Base-by-base conservation (phyloP, 1,140 invertebrate genomes). In the Bombus waltoni region DNA sequence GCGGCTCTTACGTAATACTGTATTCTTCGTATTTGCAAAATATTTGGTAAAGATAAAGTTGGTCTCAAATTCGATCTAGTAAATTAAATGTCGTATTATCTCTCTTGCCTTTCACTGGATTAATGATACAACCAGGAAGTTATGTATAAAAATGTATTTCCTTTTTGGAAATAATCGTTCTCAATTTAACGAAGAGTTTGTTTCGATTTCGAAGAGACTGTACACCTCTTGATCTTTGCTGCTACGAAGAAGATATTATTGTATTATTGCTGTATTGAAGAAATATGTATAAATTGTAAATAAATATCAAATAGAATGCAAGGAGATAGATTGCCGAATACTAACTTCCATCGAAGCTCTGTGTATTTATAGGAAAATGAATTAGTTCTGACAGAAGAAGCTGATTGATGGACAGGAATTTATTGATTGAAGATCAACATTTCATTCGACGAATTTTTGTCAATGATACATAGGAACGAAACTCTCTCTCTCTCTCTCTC, bases 371-470 rank as follows among this genome's bases (percentile, higher is more conserved):
- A 75, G n/a, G 28, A 25, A 35, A 75, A 53, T 22, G 73, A 53
- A 74, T 53, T 35, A 35, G 10, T 22, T 25, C 1, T 53, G 73
- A 53, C 73, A 35, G 73, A 35, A 53, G 32, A 13, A 25, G 18
- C 11, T 13, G 73, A 75, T 53, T 53, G 73, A 75, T 75, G 44
- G 44, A 53, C 73, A 53, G 42, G 44, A 25, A 75, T 75, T 10
- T 75, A 75, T 75, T 15, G 32, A 25, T 25, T 15, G 22, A 35
- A 75, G n/a, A 44, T 53, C 28, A 44, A 75, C 73, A 25, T 75
- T 75, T 25, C 22, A 35, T 75, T 75, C 44, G 73, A 75, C 22
- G 25, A 53, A 75, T 53, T 53, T 75, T 75, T 44, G 35, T 75
- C 53, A 53, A 75, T 53, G 73, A 32, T 25, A 53, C 44, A 9